Evolutionary conservation across 2,113 vertebrate species (phyloP), one percentile per base, ranked within the genome.

Genomic region (Pteropus alecto): DNA sequence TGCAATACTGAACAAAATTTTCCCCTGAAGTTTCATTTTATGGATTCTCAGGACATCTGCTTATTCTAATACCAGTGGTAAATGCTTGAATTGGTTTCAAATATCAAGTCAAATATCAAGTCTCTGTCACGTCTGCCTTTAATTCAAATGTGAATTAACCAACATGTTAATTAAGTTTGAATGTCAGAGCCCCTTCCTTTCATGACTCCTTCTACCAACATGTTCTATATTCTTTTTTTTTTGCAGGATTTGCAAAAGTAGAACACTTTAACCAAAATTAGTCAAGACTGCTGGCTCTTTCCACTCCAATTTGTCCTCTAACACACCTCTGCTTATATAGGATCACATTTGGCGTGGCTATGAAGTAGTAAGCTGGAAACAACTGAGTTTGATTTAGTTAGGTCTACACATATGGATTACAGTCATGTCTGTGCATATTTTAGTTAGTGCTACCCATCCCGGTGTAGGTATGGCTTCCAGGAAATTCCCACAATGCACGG

Each of bases 71-170:
- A 65, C 3, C 5, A 51, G 43, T 22, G 3, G 28, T 74, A 78
- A 74, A 65, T 87, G 33, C 43, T 51, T 58, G 13, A 74, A 78
- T 46, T 46, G 60, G 35, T 71, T 93, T 87, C 77, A 91, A 71
- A 71, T 81, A 85, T 26, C 51, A 94, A 84, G 51, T 63, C 63
- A 79, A 61, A 85, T 88, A 88, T 56, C 93, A 89, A 82, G 58
- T 87, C 43, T 56, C 60, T 48, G 43, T 82, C 56, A 43, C 0
- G 18, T 56, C 61, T 94, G 16, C 51, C 65, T 85, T 89, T 85
- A 77, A 74, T 24, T 85, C 70, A 79, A 21, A 48, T 76, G 28
- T 35, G 65, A 93, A 58, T 89, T 79, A 76, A 76, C 15, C 24
- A 74, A 58, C 22, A 54, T 35, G 16, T 38, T n/a, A 91, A 88